A percentile compares a stretch with the other conserved stretches of the same genome.
Conservation (phyloP, 2,113 vertebrate species). For the Chaetura pelagica region DNA sequence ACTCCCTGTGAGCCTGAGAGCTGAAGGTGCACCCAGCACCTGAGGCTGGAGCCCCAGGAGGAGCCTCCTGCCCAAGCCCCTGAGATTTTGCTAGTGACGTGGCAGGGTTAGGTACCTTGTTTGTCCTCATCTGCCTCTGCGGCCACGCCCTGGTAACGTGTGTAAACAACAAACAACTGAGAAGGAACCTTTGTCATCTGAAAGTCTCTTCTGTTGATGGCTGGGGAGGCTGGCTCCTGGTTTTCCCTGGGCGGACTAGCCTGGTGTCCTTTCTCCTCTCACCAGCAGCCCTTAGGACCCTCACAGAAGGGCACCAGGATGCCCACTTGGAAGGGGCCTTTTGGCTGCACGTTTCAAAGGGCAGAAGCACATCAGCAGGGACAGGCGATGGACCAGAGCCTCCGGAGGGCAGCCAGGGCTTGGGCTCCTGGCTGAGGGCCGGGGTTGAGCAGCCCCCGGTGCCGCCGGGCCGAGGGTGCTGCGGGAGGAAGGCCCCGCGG, state of each 20-base stretch:
- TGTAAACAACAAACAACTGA: not conserved
- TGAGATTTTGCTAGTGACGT: too few relatives aligned
- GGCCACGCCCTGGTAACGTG: not conserved
- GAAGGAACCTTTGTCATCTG: not conserved
- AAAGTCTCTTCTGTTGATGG: too few relatives aligned
- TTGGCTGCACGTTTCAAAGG: not conserved
- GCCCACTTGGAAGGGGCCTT: not conserved
- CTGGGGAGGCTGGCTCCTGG: accelerated
- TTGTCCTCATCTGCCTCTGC: not conserved
- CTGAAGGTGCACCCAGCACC: not conserved
- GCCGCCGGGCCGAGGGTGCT: too few relatives aligned
- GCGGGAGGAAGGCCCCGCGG: too few relatives aligned
- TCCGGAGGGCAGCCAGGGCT: too few relatives aligned
- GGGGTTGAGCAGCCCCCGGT: not conserved
- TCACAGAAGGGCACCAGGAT: not conserved
- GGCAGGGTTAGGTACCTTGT: too few relatives aligned
- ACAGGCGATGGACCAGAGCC: too few relatives aligned
- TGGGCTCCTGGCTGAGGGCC: not conserved
- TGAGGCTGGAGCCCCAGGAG: accelerated
- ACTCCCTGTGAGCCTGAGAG: accelerated
- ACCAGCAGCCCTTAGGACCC: not conserved
- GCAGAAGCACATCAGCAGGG: not conserved
- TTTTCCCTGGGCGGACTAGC: not conserved
- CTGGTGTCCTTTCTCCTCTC: not conserved
- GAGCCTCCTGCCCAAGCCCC: accelerated